Evolutionary conservation across 2,113 vertebrate genomes (phyloP).

Genomic region (Sylvia atricapilla): DNA sequence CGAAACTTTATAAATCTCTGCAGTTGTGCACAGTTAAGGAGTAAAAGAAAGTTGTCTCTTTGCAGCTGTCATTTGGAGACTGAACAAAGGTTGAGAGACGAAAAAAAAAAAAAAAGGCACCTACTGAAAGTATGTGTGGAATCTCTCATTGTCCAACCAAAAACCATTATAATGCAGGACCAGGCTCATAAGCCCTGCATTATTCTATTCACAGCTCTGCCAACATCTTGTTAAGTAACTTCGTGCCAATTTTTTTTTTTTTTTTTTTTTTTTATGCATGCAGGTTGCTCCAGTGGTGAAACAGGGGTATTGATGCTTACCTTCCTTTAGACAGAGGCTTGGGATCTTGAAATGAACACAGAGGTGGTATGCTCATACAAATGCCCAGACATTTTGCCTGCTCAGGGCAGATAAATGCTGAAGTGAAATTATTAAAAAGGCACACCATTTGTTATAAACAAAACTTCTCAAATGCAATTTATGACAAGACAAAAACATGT

Average conservation of each 20-base stretch:
- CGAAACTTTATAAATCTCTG: background rate
- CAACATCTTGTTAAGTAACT: background rate
- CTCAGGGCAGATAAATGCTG: background rate
- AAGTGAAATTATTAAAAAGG: background rate
- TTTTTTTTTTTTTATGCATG: background rate
- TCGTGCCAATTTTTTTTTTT: background rate
- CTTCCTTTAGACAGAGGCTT: background rate
- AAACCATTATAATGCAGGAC: background rate
- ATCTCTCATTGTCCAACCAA: background rate
- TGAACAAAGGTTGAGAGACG: background rate
- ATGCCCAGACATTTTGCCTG: background rate
- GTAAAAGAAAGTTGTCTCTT: background rate
- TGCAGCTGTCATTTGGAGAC: background rate
- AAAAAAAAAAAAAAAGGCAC: background rate
- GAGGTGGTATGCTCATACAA: background rate
- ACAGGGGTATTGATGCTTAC: background rate
- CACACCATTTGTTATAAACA: background rate
- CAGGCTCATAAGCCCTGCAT: background rate
- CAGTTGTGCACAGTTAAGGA: background rate
- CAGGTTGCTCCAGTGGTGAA: background rate
- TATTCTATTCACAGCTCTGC: background rate
- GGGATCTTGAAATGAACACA: background rate
- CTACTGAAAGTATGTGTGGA: background rate
- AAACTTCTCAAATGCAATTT: background rate
- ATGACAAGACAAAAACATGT: background rate